phyloP scores from a whole-genome alignment of 37 sponge, comb jelly and placozoan species.

The Geodia barretti region DNA sequence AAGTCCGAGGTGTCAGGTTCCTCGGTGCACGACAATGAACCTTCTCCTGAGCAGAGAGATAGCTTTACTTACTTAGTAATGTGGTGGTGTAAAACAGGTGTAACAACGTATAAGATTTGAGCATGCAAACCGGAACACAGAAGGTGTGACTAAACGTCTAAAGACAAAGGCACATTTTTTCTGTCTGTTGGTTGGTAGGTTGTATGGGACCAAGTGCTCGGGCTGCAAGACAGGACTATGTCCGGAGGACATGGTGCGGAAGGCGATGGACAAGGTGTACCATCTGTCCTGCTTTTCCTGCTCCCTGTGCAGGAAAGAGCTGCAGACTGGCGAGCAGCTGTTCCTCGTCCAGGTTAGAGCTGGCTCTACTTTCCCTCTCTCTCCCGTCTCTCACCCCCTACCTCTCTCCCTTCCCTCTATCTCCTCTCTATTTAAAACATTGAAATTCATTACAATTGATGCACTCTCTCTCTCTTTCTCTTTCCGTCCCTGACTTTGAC shows the following conservation, averaged over 20 bases:
- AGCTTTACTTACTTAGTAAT: no score
- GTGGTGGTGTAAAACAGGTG: no score
- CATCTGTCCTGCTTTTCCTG: conserved; percentile 78
- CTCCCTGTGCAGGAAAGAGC: conserved; percentile 63
- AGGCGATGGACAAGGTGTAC: conserved; percentile 72
- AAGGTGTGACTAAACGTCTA: no score
- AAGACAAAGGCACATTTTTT: neutral
- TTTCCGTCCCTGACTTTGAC: neutral
- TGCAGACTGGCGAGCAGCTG: conserved; percentile 77
- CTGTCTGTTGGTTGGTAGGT: conserved; percentile 16
- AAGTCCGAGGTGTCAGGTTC: no score
- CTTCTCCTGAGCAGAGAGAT: no score
- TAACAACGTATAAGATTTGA: no score
- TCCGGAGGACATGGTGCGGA: conserved; percentile 80
- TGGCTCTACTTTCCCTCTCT: neutral
- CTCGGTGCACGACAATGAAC: neutral
- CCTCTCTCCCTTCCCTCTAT: neutral
- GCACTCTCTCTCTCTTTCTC: no score
- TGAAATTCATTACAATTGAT: no score
- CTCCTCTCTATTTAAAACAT: no score
- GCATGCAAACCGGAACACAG: no score
- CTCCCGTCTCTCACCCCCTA: neutral
- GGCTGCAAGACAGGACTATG: conserved; percentile 73
- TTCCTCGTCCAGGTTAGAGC: conserved; percentile 72
- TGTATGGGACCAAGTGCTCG: conserved; percentile 76